Evolutionary conservation across 1,140 invertebrate genomes (phyloP).

Genomic region (Ceratina australensis): DNA sequence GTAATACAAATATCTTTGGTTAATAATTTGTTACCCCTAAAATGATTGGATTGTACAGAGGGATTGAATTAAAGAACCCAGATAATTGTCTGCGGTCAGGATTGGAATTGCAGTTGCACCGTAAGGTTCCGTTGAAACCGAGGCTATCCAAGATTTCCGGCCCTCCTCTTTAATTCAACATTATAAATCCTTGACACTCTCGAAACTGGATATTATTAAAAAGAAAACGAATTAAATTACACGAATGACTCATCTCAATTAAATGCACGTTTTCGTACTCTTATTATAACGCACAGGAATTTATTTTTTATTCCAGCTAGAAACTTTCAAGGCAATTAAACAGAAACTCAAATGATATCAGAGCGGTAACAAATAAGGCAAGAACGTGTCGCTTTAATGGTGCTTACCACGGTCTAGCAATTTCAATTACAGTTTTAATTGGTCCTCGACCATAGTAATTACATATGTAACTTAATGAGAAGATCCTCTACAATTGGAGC

Average conservation of each 20-base stretch:
- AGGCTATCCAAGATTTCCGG: neutral
- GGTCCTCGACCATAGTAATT: conserved; percentile 26
- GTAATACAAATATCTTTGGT: too few relatives aligned
- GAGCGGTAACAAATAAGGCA: conserved; percentile 35
- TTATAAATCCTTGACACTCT: too few relatives aligned
- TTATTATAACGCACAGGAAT: conserved; percentile 2
- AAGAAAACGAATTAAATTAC: conserved; percentile 54
- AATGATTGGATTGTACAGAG: conserved; percentile 3
- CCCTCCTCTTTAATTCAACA: neutral
- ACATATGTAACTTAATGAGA: conserved; percentile 28
- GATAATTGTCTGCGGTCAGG: conserved; percentile 27
- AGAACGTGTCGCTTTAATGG: conserved; percentile 45
- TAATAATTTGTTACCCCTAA: conserved; percentile 8
- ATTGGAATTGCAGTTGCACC: neutral
- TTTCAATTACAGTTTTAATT: conserved; percentile 48
- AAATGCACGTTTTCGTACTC: conserved; percentile 5
- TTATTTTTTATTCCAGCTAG: neutral
- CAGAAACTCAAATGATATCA: neutral
- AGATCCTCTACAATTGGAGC: conserved; percentile 35
- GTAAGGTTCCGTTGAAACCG: conserved; percentile 25
- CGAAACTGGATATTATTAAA: too few relatives aligned
- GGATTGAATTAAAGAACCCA: conserved; percentile 30
- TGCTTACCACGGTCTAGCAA: conserved; percentile 31
- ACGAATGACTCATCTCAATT: conserved; percentile 35
- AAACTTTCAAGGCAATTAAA: conserved; percentile 2